Conservation (phyloP, 1,140 invertebrate species). For the Solenopsis invicta region DNA sequence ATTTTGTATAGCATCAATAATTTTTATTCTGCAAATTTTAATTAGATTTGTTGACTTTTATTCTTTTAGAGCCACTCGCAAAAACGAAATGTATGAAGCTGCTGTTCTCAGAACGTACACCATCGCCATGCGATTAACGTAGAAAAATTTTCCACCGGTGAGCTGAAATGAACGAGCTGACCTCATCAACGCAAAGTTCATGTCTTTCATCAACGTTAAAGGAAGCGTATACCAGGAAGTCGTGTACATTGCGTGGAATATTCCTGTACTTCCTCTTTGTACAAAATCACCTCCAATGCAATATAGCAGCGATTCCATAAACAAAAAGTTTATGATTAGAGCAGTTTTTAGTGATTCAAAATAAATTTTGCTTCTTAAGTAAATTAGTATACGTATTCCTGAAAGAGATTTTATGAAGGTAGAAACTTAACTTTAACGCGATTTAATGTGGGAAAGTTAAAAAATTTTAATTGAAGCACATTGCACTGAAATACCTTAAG, state of each 20-base stretch:
- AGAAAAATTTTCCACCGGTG: constrained; percentile 72
- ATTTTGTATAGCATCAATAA: neutral
- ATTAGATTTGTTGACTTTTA: neutral
- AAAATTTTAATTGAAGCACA: neutral
- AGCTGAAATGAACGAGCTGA: constrained; percentile 65
- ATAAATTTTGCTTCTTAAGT: constrained; percentile 45
- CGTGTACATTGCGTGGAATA: constrained; percentile 66
- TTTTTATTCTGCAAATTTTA: neutral
- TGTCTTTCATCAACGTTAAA: constrained; percentile 64
- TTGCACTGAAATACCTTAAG: neutral
- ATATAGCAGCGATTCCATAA: constrained; percentile 72
- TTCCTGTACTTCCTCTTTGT: constrained; percentile 47
- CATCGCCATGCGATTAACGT: constrained; percentile 71
- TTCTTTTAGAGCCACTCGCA: constrained; percentile 58
- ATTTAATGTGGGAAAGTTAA: neutral
- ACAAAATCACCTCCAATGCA: constrained; percentile 75
- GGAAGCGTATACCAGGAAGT: constrained; percentile 74
- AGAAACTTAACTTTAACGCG: neutral
- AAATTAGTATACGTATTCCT: constrained; percentile 74
- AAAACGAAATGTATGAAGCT: constrained; percentile 75
- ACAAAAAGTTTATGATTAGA: constrained; percentile 59
- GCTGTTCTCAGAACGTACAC: constrained; percentile 72
- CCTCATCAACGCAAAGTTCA: constrained; percentile 74
- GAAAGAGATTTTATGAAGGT: constrained; percentile 3
- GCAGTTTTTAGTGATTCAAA: constrained; percentile 41